Evolutionary conservation across 1,140 invertebrate genomes (phyloP).

Genomic region (Philotrypesis tridentata): DNA sequence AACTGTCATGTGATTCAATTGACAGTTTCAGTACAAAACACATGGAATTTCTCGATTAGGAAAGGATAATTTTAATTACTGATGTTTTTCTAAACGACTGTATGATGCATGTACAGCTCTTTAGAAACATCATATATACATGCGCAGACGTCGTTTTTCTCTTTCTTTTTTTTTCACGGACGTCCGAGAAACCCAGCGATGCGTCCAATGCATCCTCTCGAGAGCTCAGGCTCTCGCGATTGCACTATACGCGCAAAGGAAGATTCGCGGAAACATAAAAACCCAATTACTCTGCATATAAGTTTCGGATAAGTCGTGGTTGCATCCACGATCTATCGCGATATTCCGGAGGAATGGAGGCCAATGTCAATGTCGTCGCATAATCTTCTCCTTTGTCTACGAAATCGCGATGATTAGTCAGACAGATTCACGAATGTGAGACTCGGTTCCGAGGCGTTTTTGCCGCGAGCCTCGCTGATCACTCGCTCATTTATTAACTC

Average conservation of each 20-base stretch:
- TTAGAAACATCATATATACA: background rate
- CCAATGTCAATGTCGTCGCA: no score
- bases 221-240: background rate
- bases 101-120: background rate
- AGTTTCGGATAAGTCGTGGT: no score
- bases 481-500: background rate
- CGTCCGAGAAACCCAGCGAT: slow-evolving; percentile 53
- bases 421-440: no score
- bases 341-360: no score
- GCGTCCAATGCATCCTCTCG: slow-evolving; percentile 46
- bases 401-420: no score
- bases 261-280: background rate
- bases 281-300: background rate
- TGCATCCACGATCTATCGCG: no score
- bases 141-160: background rate
- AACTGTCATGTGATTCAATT: no score
- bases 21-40: no score
- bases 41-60: no score
- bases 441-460: background rate
- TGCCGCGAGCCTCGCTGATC: background rate
- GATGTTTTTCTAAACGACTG: background rate
- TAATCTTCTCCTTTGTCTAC: no score
- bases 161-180: slow-evolving; percentile 34
- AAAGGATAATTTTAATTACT: background rate
- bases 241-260: slow-evolving; percentile 31